Conservation (phyloP, 2,113 vertebrate genomes). For the Boulengeromyrus knoepffleri region DNA sequence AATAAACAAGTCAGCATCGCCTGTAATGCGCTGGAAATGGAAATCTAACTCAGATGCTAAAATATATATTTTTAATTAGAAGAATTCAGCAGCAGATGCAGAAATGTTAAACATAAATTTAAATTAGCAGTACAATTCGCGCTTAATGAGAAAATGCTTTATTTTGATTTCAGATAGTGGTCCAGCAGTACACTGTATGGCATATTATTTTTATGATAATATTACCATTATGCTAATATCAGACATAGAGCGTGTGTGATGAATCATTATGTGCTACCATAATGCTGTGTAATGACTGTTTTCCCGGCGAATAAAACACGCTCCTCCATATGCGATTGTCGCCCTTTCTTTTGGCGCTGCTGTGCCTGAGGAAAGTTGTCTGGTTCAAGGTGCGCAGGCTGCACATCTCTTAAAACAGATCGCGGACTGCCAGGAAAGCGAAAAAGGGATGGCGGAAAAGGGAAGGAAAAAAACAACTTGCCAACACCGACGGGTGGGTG, state of each 20-base stretch:
- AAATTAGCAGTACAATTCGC: background rate
- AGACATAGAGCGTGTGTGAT: background rate
- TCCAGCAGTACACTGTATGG: background rate
- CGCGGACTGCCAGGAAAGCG: conserved; percentile 6
- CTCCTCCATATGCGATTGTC: background rate
- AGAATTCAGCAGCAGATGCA: background rate
- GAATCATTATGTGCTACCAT: background rate
- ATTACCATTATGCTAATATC: background rate
- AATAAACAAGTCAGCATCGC: background rate
- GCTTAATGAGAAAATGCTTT: background rate
- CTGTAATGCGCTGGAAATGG: background rate
- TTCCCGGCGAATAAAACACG: background rate
- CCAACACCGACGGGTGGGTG: background rate
- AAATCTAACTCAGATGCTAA: background rate
- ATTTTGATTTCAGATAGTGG: background rate
- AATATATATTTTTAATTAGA: conserved; percentile 3
- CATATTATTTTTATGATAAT: background rate
- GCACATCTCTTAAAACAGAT: conserved; percentile 18
- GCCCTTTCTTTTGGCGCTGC: background rate
- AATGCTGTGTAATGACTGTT: background rate
- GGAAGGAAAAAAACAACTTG: background rate
- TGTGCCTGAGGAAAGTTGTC: background rate
- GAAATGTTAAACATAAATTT: background rate
- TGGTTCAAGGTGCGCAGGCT: background rate
- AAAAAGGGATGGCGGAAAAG: background rate